Evolutionary conservation across 1,140 invertebrate genomes (phyloP), one percentile per base, ranked within the genome.

Genomic region (Lasioglossum baleicum): DNA sequence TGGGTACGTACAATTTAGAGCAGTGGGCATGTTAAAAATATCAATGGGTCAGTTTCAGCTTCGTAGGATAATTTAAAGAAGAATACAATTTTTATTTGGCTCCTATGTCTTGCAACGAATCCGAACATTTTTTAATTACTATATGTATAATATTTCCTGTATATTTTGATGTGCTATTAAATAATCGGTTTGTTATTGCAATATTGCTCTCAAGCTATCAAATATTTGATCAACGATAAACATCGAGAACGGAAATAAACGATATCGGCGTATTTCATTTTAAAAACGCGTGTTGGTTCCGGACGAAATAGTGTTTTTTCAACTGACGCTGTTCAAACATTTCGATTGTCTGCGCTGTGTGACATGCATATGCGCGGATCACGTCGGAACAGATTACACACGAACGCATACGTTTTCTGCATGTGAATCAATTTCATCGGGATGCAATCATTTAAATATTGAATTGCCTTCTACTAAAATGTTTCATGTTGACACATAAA

Each of bases 341-440:
- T 77, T 44, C n/a, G 42, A 74, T 76, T 85, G 83, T 75, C 83
- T 76, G 64, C 58, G 15, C 58, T 15, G n/a, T n/a, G n/a, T n/a
- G 20, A 20, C 58, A 44, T 64, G 75, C 65, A 76, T 72, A 51
- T 71, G 56, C 58, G 51, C 6, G 64, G 53, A 81, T 58, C 75
- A 63, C 44, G 17, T 10, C 13, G 35, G 26, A 84, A 76, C 77
- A 26, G 1, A 75, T 84, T 65, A 63, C 8, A 26, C 40, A 31
- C 42, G 17, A 6, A 61, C 26, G 48, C 71, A 68, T 75, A 42
- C 68, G 73, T 68, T 51, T 6, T n/a, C 0, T 17, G 40, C 60
- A 61, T n/a, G 63, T 58, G 66, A 40, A n/a, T 11, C 35, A 40
- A 17, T n/a, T 48, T 10, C 13, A 84, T 42, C 40, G 68, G 20